Conservation (phyloP, 2,797 vertebrate genomes). For the Meriones psammophilus region DNA sequence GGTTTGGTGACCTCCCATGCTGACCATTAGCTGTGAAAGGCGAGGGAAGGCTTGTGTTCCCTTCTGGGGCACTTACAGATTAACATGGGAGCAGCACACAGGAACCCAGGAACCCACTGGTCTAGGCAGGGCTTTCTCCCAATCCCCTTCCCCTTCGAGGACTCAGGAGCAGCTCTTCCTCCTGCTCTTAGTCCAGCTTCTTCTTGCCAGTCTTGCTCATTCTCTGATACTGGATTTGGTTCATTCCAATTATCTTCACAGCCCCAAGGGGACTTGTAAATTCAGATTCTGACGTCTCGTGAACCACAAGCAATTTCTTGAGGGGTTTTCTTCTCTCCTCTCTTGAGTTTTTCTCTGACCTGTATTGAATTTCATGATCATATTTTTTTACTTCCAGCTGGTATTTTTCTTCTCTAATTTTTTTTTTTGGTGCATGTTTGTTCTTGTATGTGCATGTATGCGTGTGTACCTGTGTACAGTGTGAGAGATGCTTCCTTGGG, state of each 20-base stretch:
- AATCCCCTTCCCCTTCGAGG: accelerated
- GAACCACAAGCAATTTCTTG: neutral
- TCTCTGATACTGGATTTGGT: neutral
- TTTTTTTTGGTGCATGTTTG: neutral
- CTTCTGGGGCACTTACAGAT: neutral
- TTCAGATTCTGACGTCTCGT: neutral
- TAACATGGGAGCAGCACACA: neutral
- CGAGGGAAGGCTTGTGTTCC: accelerated
- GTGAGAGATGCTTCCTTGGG: neutral
- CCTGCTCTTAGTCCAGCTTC: neutral
- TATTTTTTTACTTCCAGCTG: neutral
- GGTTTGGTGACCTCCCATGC: neutral
- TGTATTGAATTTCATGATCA: constrained; percentile 5
- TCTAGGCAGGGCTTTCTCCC: too few species aligned
- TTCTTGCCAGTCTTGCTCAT: neutral
- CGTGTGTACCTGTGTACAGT: neutral
- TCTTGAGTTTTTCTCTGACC: neutral
- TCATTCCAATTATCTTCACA: neutral
- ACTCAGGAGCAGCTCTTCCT: neutral
- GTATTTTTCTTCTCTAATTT: neutral
- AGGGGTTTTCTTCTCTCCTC: neutral
- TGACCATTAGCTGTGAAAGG: neutral
- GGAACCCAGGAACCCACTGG: neutral
- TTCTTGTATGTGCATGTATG: neutral
- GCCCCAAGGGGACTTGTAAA: neutral